Base-by-base conservation (phyloP, 2,888 invertebrate genomes). In the Aphodius sticticus region DNA sequence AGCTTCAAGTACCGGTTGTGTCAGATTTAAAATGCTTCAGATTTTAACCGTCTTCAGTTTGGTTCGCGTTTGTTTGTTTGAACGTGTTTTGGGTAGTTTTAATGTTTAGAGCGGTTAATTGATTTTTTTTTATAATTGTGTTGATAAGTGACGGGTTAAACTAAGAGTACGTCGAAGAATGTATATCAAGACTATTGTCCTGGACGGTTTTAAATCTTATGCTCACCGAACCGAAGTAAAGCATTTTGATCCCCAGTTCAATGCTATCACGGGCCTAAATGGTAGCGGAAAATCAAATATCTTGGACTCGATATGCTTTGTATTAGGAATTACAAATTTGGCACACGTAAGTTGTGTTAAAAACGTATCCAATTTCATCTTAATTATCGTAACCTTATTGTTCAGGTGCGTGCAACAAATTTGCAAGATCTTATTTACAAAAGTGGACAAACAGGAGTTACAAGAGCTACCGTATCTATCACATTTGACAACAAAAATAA, bases 131-230 rank as follows among this genome's bases (percentile, higher is more conserved):
- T 9, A 12, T 53, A 53, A 53, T 53, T 12, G 53, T 12, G 53
- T 7, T 53, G 53, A 53, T 26, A 26, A 26, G 26, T 26, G 26
- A 26, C 1, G 26, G 26, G 26, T 26, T 26, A 26, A 26, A 26
- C 26, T 26, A 26, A 26, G 26, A 26, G 26, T 26, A 26, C 26
- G 26, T 26, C 14, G 15, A 14, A 78, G 35, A 15, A 99, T 99
- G 99, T 93, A 94, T 88, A 95, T 99, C 76, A 99, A 98, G 89
- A 95, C 95, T 0, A 95, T 99, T 84, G 92, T 96, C 69, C 90
- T 99, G 76, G 99, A 99, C 87, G 99, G 99, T 74, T 99, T 99
- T 88, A 99, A 99, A 90, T 99, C 99, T 0, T 99, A 99, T 86
- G 98, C 98, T 0, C 95, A 95, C 84, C 91, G 97, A 83, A 97